Conservation (phyloP, 2,888 invertebrate species). For the Xanthia togata region DNA sequence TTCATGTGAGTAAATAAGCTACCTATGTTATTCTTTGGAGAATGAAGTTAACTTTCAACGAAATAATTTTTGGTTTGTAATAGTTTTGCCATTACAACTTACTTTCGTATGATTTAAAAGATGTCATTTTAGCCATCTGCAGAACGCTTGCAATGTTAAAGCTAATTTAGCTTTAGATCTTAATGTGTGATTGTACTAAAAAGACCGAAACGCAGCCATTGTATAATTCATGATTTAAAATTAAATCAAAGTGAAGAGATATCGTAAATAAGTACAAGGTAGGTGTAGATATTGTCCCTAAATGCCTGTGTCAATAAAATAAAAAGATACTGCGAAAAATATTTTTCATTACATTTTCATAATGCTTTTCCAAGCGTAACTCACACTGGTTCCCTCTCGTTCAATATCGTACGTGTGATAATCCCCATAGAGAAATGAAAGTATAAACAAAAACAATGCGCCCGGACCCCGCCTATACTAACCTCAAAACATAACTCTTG, state of each 20-base stretch:
- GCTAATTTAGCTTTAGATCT: not conserved
- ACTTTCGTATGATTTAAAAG: not conserved
- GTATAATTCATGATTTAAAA: not conserved
- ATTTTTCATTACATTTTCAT: constrained; percentile 48
- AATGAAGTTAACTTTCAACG: too few relatives aligned
- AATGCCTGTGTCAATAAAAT: constrained; percentile 26
- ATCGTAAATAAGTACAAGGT: not conserved
- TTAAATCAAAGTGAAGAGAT: not conserved
- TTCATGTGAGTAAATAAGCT: not conserved
- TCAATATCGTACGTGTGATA: constrained; percentile 59
- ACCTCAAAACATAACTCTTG: constrained; percentile 86
- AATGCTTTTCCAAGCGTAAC: constrained; percentile 53
- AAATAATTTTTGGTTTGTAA: too few relatives aligned
- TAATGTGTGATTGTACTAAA: not conserved
- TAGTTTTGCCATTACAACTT: too few relatives aligned
- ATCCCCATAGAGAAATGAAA: constrained; percentile 67
- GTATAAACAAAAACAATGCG: constrained; percentile 67
- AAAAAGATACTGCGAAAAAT: constrained; percentile 28
- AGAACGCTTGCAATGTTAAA: not conserved
- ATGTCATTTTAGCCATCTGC: not conserved
- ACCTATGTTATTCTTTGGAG: not conserved
- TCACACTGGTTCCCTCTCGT: constrained; percentile 46
- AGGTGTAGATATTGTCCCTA: not conserved
- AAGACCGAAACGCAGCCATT: not conserved
- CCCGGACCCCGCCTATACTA: constrained; percentile 72